These are phyloP conservation scores for Eleutherodactylus coqui DNA, from an alignment of 2,797 vertebrate genomes.

Conservation along the genomic window DNA sequence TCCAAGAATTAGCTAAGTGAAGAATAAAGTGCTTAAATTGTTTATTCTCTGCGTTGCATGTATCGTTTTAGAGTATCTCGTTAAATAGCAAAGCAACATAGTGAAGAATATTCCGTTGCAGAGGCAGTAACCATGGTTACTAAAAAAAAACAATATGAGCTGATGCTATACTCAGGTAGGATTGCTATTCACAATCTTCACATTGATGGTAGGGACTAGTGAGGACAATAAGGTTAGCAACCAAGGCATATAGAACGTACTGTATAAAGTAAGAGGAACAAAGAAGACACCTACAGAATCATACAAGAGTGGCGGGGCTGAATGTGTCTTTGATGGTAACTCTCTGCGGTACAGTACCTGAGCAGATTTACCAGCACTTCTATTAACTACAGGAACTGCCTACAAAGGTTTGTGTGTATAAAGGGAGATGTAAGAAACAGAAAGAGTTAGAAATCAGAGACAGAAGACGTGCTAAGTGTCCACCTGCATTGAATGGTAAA, in stretches of 20 bases:
- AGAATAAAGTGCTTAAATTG: constrained; percentile 17
- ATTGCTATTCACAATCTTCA: background rate
- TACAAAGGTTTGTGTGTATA: background rate
- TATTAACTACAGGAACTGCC: background rate
- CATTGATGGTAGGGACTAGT: background rate
- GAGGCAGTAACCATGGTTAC: constrained; percentile 14
- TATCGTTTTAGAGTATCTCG: background rate
- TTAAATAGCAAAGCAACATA: constrained; percentile 54
- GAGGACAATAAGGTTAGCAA: background rate
- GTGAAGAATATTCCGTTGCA: background rate
- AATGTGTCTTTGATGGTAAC: background rate
- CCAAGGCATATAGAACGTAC: background rate
- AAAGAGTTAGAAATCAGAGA: background rate
- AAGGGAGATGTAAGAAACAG: background rate
- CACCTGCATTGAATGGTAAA: background rate
- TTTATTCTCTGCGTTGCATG: constrained; percentile 18
- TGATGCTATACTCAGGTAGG: background rate
- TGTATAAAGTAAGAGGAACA: background rate
- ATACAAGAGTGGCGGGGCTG: background rate
- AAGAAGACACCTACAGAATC: background rate
- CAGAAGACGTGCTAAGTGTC: background rate
- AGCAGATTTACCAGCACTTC: background rate
- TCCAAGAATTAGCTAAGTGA: background rate
- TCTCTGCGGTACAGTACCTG: background rate
- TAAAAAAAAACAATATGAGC: background rate